Evolutionary conservation across 2,113 vertebrate genomes (phyloP), one percentile per base, ranked within the genome.

Genomic region (Cepphus grylle): DNA sequence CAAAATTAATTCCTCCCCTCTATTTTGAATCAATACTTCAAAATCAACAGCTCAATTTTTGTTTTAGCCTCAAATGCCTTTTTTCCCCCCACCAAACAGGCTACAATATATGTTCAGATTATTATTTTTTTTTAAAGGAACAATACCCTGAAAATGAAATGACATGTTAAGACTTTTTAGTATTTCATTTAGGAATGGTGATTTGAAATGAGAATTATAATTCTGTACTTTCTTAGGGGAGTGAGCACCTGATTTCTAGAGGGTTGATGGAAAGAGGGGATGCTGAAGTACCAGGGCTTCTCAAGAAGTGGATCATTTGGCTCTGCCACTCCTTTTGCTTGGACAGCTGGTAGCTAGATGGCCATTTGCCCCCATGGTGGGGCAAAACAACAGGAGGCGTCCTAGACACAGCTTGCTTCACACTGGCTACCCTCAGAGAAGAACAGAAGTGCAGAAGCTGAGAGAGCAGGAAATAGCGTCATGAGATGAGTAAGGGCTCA

Each of bases 11-110:
- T 88, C 71, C 58, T 83, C 55, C 72, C 80, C 73, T 91, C 22
- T 92, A 65, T 81, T 97, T 97, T 87, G 81, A 93, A 92, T 93
- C 88, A 86, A 91, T 94, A 78, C 45, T 93, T 95, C 86, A 91
- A 94, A 95, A 94, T 86, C 66, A 91, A 76, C 91, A 86, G 3
- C 65, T 88, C 80, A 47, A 4, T 87, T 95, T 93, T 79, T 74
- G 52, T 50, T 96, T 88, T 38, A 79, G 50, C 43, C 16, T 93
- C 47, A 61, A 50, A 40, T 59, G 32, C 7, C 9, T 52, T 83
- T 90, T 42, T 21, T 26, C 0, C 0, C 18, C 14, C 10, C 27
- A 26, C 5, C 9, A 45, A 82, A 65, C 5, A 43, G 34, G 62
- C 22, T 61, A 49, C 56, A 90, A 42, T 62, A 36, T n/a, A n/a